Evolutionary conservation across 2,888 invertebrate genomes (phyloP), one percentile per base, ranked within the genome.

Genomic region (Spatulosminthurus flaviceps): DNA sequence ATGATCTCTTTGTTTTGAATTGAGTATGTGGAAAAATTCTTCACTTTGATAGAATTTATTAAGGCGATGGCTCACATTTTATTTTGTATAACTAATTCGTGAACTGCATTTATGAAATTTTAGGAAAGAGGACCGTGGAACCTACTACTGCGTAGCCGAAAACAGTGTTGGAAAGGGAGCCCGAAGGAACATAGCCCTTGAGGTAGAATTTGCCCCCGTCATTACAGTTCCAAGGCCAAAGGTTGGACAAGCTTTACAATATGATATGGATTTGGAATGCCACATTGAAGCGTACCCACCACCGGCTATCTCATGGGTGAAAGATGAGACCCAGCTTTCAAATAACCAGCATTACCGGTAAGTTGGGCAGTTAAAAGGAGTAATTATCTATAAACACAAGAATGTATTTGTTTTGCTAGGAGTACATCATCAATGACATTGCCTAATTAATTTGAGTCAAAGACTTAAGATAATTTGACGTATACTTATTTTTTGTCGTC

Each of bases 281-380:
- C 96, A 96, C 87, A 94, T 96, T 19, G 95, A 95, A 87, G 97
- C 97, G 0, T 96, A 96, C 88, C 97, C 97, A 0, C 95, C 95
- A 1, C 97, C 97, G 0, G 95, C 94, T 0, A 95, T 97, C 82
- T 91, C 92, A 0, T 97, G 97, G 97, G 89, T 94, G 4, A 96
- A 96, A 87, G 89, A 89, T 85, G 95, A 95, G 76, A 93, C 92
- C 70, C 92, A 92, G 81, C 88, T 96, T 1, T 92, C 94, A 0
- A 95, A 95, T 86, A 96, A 96, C 88, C 96, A 96, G 86, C 96
- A 96, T 89, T 95, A 95, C 87, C 90, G 90, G 91, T 91, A 83
- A 82, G 69, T 22, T 43, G n/a, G 5, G 1, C 64, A 64, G 29
- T 29, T 24, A 66, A n/a, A n/a, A n/a, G n/a, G 67, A 28, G 67